phyloP scores from a whole-genome alignment of 2,113 vertebrate species.

The Irena cyanogastra region DNA sequence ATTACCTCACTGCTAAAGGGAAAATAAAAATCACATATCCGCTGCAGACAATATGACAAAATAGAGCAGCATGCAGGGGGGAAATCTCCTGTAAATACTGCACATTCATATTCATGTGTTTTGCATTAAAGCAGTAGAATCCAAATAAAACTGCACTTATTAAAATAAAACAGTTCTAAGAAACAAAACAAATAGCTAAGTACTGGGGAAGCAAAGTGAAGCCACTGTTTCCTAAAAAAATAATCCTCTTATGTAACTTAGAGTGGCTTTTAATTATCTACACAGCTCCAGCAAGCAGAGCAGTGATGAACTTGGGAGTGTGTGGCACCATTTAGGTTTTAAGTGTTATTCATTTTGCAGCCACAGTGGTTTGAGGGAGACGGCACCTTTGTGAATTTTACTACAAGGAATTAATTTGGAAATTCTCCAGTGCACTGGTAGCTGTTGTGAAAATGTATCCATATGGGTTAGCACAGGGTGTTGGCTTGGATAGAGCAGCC shows the following conservation, averaged over 20 bases:
- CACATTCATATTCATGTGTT: constrained; percentile 2
- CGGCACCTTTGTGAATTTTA: neutral
- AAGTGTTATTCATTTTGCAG: neutral
- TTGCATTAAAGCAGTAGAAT: neutral
- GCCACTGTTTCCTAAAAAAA: neutral
- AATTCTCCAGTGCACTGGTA: neutral
- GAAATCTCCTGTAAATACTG: constrained; percentile 23
- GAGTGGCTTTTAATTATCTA: constrained; percentile 54
- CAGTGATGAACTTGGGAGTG: neutral
- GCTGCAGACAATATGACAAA: constrained; percentile 44
- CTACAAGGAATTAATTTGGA: neutral
- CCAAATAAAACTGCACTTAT: neutral
- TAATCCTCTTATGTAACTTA: neutral
- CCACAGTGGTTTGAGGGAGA: neutral
- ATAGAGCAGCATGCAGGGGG: neutral
- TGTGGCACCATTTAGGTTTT: neutral
- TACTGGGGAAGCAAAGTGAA: neutral
- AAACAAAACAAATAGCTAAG: constrained; percentile 4
- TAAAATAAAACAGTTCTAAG: constrained; percentile 1
- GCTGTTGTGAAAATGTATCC: neutral
- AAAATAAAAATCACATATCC: constrained; percentile 43
- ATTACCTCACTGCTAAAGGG: constrained; percentile 67
- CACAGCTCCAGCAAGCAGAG: neutral
- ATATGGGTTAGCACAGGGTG: neutral
- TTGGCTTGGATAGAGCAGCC: neutral